A percentile compares a stretch with the other conserved stretches of the same genome.
phyloP scores from a whole-genome alignment of 2,888 invertebrate species.

The Ceraclea dissimilis region DNA sequence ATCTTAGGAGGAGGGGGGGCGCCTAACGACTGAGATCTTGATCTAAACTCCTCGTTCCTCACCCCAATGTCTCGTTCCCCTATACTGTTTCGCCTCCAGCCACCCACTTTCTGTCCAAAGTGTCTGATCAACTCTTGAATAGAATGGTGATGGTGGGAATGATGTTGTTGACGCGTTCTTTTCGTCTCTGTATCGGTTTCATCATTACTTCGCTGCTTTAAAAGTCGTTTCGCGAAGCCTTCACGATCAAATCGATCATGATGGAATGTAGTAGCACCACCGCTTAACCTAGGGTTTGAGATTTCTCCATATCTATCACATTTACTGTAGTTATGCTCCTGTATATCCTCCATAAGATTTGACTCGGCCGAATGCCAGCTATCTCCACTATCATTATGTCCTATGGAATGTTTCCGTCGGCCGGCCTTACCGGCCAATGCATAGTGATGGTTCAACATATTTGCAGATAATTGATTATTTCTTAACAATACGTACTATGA shows the following conservation, averaged over 20 bases:
- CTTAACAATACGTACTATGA: too few relatives aligned
- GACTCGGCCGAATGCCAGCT: constrained; percentile 39
- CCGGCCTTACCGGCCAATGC: constrained; percentile 28
- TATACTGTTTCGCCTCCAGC: constrained; percentile 50
- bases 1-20: constrained; percentile 44
- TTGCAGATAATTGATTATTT: neutral
- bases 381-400: constrained; percentile 41
- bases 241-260: constrained; percentile 34
- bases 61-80: constrained; percentile 44
- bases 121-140: constrained; percentile 71
- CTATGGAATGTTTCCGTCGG: constrained; percentile 32
- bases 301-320: constrained; percentile 47
- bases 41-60: constrained; percentile 60
- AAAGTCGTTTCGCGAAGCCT: constrained; percentile 41
- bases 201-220: constrained; percentile 29
- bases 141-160: constrained; percentile 56
- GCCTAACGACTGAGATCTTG: constrained; percentile 64
- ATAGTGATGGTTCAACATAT: constrained; percentile 21
- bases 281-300: constrained; percentile 36
- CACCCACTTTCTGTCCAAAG: constrained; percentile 66
- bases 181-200: constrained; percentile 28
- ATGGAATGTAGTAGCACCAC: constrained; percentile 22
- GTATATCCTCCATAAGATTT: constrained; percentile 41
- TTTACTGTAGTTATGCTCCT: constrained; percentile 42
- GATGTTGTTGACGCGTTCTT: constrained; percentile 33